A percentile compares a stretch with the other conserved stretches of the same genome.
Conservation (phyloP, 2,113 vertebrate species). For the Macquaria australasica region DNA sequence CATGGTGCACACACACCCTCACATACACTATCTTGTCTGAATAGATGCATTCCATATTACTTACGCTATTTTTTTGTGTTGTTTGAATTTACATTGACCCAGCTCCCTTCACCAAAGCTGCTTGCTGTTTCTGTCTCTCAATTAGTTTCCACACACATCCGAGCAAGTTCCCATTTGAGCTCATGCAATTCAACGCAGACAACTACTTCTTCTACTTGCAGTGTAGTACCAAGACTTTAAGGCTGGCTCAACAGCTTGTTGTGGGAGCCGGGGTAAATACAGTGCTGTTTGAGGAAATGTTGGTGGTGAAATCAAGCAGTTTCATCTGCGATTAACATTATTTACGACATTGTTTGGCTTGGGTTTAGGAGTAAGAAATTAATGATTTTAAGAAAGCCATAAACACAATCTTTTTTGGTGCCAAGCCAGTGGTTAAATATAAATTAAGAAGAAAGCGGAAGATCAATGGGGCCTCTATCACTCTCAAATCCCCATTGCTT, state of each 20-base stretch:
- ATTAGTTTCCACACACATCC: slow-evolving; percentile 60
- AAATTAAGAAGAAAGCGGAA: slow-evolving; percentile 84
- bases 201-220: slow-evolving; percentile 53
- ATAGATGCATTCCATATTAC: slow-evolving; percentile 11
- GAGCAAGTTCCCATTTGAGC: slow-evolving; percentile 58
- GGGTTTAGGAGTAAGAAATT: slow-evolving; percentile 78
- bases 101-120: slow-evolving; percentile 24
- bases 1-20: neutral
- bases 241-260: slow-evolving; percentile 66
- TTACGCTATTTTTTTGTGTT: slow-evolving; percentile 40
- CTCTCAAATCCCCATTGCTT: slow-evolving; percentile 82
- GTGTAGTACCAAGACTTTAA: slow-evolving; percentile 56
- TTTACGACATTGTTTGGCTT: slow-evolving; percentile 74
- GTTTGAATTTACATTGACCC: slow-evolving; percentile 40
- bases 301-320: slow-evolving; percentile 60
- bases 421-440: slow-evolving; percentile 83
- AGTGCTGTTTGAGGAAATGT: slow-evolving; percentile 47
- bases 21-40: slow-evolving; percentile 20
- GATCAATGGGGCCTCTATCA: slow-evolving; percentile 82
- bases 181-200: slow-evolving; percentile 56
- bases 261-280: slow-evolving; percentile 65
- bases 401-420: slow-evolving; percentile 79
- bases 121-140: slow-evolving; percentile 53
- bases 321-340: slow-evolving; percentile 75
- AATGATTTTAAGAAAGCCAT: slow-evolving; percentile 79